These are phyloP conservation scores for Lerista edwardsae DNA, from an alignment of 2,797 vertebrate species.

Conservation along the genomic window DNA sequence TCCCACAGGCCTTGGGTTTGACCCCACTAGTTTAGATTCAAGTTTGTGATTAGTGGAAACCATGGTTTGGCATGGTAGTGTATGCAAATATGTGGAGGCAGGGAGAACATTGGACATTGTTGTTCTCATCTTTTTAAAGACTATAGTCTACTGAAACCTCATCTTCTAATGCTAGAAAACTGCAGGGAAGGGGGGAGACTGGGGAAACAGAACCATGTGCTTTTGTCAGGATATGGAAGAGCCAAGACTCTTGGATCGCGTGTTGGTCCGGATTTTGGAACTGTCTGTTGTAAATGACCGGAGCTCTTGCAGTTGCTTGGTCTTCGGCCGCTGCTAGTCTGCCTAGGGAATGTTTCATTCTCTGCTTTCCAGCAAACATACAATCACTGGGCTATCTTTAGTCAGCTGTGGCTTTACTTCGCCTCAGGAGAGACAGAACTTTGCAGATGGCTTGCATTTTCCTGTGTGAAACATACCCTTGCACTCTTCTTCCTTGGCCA, in stretches of 20 bases:
- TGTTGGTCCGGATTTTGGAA: slow-evolving; percentile 33
- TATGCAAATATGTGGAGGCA: not conserved
- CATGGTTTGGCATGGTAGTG: not conserved
- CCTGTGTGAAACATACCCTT: slow-evolving; percentile 45
- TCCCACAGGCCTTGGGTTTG: too few relatives aligned
- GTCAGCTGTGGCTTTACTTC: slow-evolving; percentile 62
- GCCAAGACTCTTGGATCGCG: not conserved
- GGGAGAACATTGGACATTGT: not conserved
- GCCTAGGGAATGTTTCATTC: slow-evolving; percentile 56
- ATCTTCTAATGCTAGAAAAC: not conserved
- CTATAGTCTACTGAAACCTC: not conserved
- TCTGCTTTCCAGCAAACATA: slow-evolving; percentile 54
- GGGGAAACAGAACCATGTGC: not conserved
- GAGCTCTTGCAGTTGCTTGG: slow-evolving; percentile 43
- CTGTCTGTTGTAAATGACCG: slow-evolving; percentile 21
- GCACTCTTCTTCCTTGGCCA: not conserved
- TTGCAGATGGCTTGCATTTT: slow-evolving; percentile 59
- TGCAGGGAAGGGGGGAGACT: not conserved
- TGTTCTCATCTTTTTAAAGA: not conserved
- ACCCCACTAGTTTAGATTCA: too few relatives aligned
- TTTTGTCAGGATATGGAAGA: not conserved
- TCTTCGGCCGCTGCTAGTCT: slow-evolving; percentile 36
- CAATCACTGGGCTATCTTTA: slow-evolving; percentile 74
- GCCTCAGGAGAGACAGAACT: slow-evolving; percentile 52
- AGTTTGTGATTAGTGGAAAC: not conserved